Conservation (phyloP, 2,888 invertebrate species). For the Athalia rosae region DNA sequence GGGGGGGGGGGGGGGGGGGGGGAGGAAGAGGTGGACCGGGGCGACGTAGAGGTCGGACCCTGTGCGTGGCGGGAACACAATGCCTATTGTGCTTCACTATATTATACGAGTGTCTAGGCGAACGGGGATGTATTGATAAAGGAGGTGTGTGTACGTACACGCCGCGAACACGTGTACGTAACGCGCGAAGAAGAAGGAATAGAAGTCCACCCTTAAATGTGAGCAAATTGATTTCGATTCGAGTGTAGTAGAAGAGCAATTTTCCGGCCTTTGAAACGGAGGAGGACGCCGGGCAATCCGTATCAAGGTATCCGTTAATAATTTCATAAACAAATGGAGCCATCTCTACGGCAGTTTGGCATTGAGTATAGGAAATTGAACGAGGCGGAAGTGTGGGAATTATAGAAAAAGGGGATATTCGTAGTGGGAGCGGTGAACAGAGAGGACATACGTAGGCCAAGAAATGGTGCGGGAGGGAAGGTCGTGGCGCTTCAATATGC, state of each 20-base stretch:
- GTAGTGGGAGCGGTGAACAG: not conserved
- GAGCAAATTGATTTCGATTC: no score
- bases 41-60: constrained; percentile 68
- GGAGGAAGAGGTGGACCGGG: constrained; percentile 58
- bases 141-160: no score
- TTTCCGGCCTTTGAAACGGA: no score
- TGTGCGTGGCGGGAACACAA: constrained; percentile 73
- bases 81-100: constrained; percentile 63
- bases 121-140: no score
- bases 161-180: no score
- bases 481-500: constrained; percentile 62
- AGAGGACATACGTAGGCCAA: not conserved
- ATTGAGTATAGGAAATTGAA: constrained; percentile 1
- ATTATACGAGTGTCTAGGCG: constrained; percentile 13
- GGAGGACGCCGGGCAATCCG: no score
- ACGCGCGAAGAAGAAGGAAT: no score
- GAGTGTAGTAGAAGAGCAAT: no score
- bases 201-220: no score
- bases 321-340: no score
- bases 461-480: constrained; percentile 8
- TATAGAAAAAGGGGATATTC: not conserved
- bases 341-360: not conserved
- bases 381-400: not conserved
- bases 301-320: no score
- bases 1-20: constrained; percentile 49